phyloP scores from a whole-genome alignment of 2,888 invertebrate species.

The Chirona hameri region DNA sequence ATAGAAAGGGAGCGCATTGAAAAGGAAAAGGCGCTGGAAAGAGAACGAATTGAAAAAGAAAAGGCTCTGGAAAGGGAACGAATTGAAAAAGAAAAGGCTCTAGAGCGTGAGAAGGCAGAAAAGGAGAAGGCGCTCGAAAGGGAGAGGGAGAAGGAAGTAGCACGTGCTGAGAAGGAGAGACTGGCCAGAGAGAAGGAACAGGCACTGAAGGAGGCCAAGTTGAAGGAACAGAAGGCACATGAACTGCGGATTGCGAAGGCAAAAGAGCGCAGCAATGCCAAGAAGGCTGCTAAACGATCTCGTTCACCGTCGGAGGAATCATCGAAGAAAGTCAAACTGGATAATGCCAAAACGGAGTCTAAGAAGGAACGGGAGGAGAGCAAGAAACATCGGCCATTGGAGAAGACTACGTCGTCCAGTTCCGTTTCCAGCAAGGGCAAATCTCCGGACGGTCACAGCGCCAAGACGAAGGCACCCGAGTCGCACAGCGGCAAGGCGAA shows the following conservation, averaged over 20 bases:
- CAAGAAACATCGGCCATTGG: not conserved
- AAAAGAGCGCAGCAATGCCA: not conserved
- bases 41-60: not conserved
- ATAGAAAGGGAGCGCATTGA: not conserved
- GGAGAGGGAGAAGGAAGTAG: slow-evolving; percentile 30
- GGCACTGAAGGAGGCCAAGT: not conserved
- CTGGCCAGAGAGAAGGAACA: not conserved
- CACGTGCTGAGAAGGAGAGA: not conserved
- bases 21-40: not conserved
- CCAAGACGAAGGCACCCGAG: not conserved
- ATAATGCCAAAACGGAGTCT: not conserved
- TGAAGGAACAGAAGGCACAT: not conserved
- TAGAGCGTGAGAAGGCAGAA: not conserved
- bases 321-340: not conserved
- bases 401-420: not conserved
- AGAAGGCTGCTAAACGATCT: not conserved
- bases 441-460: not conserved
- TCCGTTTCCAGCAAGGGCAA: not conserved
- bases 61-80: slow-evolving; percentile 29
- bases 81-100: not conserved
- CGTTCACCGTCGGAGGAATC: not conserved
- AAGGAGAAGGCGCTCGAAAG: slow-evolving; percentile 24
- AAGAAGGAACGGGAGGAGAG: not conserved
- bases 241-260: not conserved
- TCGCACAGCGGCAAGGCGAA: not conserved